Evolutionary conservation across 2,797 vertebrate species (phyloP), one percentile per base, ranked within the genome.

Genomic region (Eutrigla gurnardus): DNA sequence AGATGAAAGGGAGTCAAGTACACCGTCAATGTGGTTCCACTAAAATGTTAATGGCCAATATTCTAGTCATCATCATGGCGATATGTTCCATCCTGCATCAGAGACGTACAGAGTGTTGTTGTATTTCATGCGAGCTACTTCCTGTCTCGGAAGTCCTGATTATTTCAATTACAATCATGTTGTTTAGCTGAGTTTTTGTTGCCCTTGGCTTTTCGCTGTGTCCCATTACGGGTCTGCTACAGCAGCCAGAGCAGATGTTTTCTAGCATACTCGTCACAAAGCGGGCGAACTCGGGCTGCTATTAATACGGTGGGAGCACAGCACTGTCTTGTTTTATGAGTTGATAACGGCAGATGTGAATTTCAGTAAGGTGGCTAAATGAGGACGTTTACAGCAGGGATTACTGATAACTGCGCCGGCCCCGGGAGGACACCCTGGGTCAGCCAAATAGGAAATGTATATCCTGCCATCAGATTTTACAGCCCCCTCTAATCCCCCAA

Each of bases 401-500:
- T 91, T 87, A 90, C 86, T 35, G 76, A 59, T 84, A 80, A 86
- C 68, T 25, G 65, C 14, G 1, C 8, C 25, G 65, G 83, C 86
- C 59, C 67, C 37, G 5, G 65, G 75, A 40, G 6, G 70, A 66
- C 77, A 62, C 67, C 60, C 49, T 33, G 36, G 68, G 69, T 79
- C 87, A 79, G 80, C 84, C 81, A 86, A 81, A 87, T 66, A 69
- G 85, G 81, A 87, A 90, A 82, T 55, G 69, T 84, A 85, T 87
- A 88, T 84, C 81, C 71, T 79, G 73, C 81, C 81, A 89, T 90
- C 86, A 78, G 59, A 78, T 89, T 91, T 89, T 84, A 90, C 75
- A 70, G 67, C 79, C 73, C 9, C 37, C 17, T 78, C 72, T 87
- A 90, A 90, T 87, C 81, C 84, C 65, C 61, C 2, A 17, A 84